Evolutionary conservation across 2,797 vertebrate species (phyloP), one percentile per base, ranked within the genome.

Genomic region (Spinus olivaceus): DNA sequence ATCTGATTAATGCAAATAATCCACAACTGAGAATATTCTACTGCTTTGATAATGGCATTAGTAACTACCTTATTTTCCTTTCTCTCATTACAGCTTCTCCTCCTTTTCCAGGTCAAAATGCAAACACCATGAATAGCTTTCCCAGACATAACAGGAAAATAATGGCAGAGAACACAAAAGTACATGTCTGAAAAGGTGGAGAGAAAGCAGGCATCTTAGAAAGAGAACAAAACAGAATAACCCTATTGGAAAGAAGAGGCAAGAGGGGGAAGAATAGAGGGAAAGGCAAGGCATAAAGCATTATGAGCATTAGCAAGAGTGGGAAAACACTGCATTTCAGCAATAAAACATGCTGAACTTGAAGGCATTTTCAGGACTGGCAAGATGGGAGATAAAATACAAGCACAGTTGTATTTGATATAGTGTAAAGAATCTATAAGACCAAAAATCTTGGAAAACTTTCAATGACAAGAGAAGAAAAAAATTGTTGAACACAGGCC

Each of bases 21-120:
- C 41, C 74, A 49, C 50, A 33, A 41, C 37, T 83, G 74, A 5
- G 51, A 95, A 95, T 96, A 82, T 91, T 94, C 86, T 95, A 81
- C 81, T 95, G 82, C 87, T 88, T 95, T 50, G 44, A 61, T 76
- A 93, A 81, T 50, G 47, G 9, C 33, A 19, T 67, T 80, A 47
- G 46, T 60, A 71, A 53, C 54, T 85, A 44, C 19, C 41, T 74
- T 74, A 8, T 28, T 81, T 81, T 65, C 28, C 24, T 80, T 71
- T 73, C 14, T 56, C 60, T 86, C 92, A 46, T 80, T 88, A 57
- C 60, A 89, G 17, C 16, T 42, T 77, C 33, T 79, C 8, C 18
- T 61, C 14, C 27, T 53, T 66, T 73, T 89, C 53, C 8, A 11
- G 64, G 59, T 70, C 56, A 85, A 79, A 94, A 86, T 73, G 41